phyloP scores from a whole-genome alignment of 2,113 vertebrate species.

The Eudyptes chrysolophus region DNA sequence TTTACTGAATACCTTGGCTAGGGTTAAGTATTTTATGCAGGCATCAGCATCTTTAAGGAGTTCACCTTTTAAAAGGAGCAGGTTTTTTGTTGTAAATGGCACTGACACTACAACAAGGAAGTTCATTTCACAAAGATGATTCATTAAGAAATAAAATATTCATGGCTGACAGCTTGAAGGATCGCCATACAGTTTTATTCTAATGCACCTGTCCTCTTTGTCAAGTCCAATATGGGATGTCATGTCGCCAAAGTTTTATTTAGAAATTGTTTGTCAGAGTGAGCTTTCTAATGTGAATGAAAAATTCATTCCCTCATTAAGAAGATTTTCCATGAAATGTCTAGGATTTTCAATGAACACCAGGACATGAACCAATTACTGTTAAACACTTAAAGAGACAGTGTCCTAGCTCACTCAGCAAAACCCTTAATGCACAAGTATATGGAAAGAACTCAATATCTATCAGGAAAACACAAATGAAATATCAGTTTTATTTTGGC shows the following conservation, averaged over 20 bases:
- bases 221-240: conserved; percentile 96
- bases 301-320: conserved; percentile 96
- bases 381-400: conserved; percentile 86
- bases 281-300: conserved; percentile 90
- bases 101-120: conserved; percentile 87
- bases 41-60: conserved; percentile 76
- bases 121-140: conserved; percentile 90
- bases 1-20: conserved; percentile 48
- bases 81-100: conserved; percentile 84
- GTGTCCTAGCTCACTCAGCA: conserved; percentile 76
- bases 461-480: conserved; percentile 61
- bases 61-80: conserved; percentile 82
- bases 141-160: conserved; percentile 95
- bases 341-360: conserved; percentile 88
- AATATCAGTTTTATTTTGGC: conserved; percentile 63
- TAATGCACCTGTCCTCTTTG: conserved; percentile 99
- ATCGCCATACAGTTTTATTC: conserved; percentile 96
- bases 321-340: conserved; percentile 89
- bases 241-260: conserved; percentile 92
- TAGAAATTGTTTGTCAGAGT: conserved; percentile 90
- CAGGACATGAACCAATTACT: conserved; percentile 90
- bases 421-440: conserved; percentile 68
- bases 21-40: conserved; percentile 74
- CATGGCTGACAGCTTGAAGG: conserved; percentile 97
- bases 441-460: conserved; percentile 59